Percentiles rank a stretch among this genome's conserved stretches.
Conservation (phyloP, 2,888 invertebrate genomes). For the Melinopterus prodromus region DNA sequence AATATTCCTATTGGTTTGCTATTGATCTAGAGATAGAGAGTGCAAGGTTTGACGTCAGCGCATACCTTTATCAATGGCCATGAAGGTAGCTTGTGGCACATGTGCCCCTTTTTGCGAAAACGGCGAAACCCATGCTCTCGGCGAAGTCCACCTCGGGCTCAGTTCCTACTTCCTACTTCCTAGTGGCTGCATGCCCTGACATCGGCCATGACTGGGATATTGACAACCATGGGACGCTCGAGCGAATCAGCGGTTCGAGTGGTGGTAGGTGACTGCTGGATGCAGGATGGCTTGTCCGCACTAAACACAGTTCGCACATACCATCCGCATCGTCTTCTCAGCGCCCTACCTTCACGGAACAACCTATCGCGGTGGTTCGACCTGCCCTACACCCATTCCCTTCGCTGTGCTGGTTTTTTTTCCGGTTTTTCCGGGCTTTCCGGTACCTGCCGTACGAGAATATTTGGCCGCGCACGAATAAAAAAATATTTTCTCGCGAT, state of each 20-base stretch:
- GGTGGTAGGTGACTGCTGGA: not conserved
- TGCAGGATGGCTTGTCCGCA: slow-evolving; percentile 29
- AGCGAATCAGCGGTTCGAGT: not conserved
- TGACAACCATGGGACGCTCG: slow-evolving; percentile 20
- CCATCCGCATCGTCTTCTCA: slow-evolving; percentile 45
- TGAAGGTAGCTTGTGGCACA: slow-evolving; percentile 59
- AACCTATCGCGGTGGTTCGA: slow-evolving; percentile 49
- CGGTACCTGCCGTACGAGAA: slow-evolving; percentile 44
- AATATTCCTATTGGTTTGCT: slow-evolving; percentile 29
- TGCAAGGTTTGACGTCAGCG: slow-evolving; percentile 51
- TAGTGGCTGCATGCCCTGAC: not conserved
- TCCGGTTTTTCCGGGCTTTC: slow-evolving; percentile 40
- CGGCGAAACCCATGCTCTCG: slow-evolving; percentile 48
- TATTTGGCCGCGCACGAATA: slow-evolving; percentile 41
- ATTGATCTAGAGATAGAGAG: slow-evolving; percentile 42
- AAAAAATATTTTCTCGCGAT: slow-evolving; percentile 15
- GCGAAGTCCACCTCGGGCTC: slow-evolving; percentile 20
- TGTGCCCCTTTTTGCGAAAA: slow-evolving; percentile 55
- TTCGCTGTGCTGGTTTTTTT: slow-evolving; percentile 45
- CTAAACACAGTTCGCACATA: slow-evolving; percentile 32
- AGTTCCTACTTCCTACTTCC: not conserved
- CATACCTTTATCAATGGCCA: slow-evolving; percentile 61
- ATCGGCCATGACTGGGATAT: slow-evolving; percentile 4
- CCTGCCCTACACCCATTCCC: slow-evolving; percentile 51
- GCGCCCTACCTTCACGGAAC: slow-evolving; percentile 47